Percentiles rank a stretch among this genome's conserved stretches.
Conservation (phyloP, 2,888 invertebrate genomes). For the Netelia melanura region DNA sequence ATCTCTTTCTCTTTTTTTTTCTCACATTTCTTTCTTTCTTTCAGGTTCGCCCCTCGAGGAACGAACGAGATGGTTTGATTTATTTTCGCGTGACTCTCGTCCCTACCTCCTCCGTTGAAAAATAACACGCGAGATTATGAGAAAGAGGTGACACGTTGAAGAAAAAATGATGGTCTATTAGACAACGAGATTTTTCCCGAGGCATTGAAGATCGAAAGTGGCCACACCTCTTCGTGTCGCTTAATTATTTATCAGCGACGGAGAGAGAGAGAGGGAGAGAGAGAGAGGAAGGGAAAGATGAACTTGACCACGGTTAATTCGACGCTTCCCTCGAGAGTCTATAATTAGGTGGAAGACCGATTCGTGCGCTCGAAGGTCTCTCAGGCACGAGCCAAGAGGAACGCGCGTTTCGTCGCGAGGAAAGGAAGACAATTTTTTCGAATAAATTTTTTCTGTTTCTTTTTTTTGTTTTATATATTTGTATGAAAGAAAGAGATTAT, state of each 20-base stretch:
- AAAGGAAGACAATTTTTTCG: not conserved
- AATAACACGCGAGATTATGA: not conserved
- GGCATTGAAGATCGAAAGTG: slow-evolving; percentile 37
- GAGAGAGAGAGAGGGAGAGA: not conserved
- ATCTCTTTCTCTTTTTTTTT: not conserved
- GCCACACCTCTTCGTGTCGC: slow-evolving; percentile 20
- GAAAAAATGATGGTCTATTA: not conserved
- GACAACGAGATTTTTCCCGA: slow-evolving; percentile 17
- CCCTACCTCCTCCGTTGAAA: not conserved
- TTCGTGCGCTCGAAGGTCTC: not conserved
- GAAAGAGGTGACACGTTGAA: not conserved
- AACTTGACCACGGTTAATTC: slow-evolving; percentile 41
- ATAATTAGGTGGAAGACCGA: slow-evolving; percentile 43
- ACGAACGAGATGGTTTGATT: slow-evolving; percentile 33
- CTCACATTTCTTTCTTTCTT: not conserved
- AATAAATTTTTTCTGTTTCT: no score
- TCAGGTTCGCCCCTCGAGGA: not conserved
- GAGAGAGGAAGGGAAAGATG: not conserved
- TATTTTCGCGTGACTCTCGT: slow-evolving; percentile 51
- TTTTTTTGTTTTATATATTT: no score
- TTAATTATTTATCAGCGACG: slow-evolving; percentile 57
- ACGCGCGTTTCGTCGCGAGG: not conserved
- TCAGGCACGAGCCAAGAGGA: not conserved
- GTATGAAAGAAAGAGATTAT: not conserved
- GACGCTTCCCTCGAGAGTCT: slow-evolving; percentile 37